phyloP scores from a whole-genome alignment of 2,888 invertebrate genomes.

The Rotaria socialis region DNA sequence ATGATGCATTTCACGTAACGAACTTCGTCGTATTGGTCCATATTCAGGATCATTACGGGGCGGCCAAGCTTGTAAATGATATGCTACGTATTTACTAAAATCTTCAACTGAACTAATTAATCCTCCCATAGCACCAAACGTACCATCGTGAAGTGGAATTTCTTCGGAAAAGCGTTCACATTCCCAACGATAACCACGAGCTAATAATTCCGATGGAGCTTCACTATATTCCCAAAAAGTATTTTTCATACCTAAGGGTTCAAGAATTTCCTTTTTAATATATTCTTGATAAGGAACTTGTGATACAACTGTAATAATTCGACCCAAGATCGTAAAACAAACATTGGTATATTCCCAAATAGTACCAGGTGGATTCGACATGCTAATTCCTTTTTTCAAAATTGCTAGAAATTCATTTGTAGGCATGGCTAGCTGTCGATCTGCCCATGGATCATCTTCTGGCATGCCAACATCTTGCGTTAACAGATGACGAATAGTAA shows the following conservation, averaged over 20 bases:
- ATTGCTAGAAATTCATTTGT: not conserved
- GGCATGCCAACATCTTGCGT: not conserved
- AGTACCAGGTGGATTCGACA: not conserved
- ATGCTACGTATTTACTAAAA: not conserved
- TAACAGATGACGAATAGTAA: conserved; percentile 2
- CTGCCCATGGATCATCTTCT: conserved; percentile 7
- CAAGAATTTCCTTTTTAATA: not conserved
- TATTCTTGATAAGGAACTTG: not conserved
- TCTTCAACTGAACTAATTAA: not conserved
- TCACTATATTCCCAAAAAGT: not conserved
- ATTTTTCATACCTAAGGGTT: not conserved
- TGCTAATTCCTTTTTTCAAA: not conserved
- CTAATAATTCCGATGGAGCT: not conserved
- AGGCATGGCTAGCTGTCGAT: not conserved
- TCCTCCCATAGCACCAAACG: not conserved
- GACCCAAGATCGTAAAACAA: not conserved
- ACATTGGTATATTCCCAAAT: not conserved
- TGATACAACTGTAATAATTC: not conserved
- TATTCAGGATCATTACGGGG: not conserved
- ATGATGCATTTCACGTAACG: conserved; percentile 5
- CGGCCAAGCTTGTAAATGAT: conserved; percentile 23
- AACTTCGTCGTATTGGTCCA: not conserved
- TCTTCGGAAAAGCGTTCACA: not conserved
- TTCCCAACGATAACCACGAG: not conserved
- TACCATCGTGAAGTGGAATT: not conserved